Evolutionary conservation across 2,888 invertebrate species (phyloP).

Genomic region (Hydropsyche betteni): DNA sequence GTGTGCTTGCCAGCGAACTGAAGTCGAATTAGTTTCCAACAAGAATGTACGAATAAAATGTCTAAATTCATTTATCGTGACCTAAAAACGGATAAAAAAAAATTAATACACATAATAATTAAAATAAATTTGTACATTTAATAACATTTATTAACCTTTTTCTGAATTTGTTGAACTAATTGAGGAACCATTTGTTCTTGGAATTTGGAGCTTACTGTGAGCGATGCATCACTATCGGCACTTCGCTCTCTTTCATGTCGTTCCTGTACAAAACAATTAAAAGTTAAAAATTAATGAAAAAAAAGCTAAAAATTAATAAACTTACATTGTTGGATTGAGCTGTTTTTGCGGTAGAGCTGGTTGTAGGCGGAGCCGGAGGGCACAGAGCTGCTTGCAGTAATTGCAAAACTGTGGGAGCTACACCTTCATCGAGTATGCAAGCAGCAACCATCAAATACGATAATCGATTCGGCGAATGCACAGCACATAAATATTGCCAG

Average conservation of each 20-base stretch:
- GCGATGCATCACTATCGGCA: slow-evolving; percentile 62
- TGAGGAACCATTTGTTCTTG: slow-evolving; percentile 62
- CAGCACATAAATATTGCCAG: slow-evolving; percentile 91
- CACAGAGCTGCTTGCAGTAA: slow-evolving; percentile 90
- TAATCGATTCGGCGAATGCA: slow-evolving; percentile 76
- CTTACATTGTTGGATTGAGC: slow-evolving; percentile 23
- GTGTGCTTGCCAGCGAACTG: slow-evolving; percentile 96
- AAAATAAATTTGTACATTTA: background rate
- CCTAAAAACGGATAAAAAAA: slow-evolving; percentile 55
- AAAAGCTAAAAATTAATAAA: background rate
- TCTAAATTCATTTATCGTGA: slow-evolving; percentile 70
- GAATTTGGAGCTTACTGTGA: slow-evolving; percentile 64
- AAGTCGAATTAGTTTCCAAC: slow-evolving; percentile 91
- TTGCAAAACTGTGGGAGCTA: slow-evolving; percentile 90
- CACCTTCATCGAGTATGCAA: slow-evolving; percentile 88
- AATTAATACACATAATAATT: background rate
- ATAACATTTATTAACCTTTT: slow-evolving; percentile 56
- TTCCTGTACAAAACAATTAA: slow-evolving; percentile 54
- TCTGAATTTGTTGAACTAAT: slow-evolving; percentile 63
- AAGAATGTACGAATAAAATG: slow-evolving; percentile 90
- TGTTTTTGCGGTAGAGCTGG: slow-evolving; percentile 17
- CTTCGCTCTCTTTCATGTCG: slow-evolving; percentile 63
- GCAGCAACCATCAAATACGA: slow-evolving; percentile 86
- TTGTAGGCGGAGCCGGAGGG: slow-evolving; percentile 54
- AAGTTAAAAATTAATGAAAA: background rate